Evolutionary conservation across 2,888 invertebrate species (phyloP).

Genomic region (Herminia tarsipennalis): DNA sequence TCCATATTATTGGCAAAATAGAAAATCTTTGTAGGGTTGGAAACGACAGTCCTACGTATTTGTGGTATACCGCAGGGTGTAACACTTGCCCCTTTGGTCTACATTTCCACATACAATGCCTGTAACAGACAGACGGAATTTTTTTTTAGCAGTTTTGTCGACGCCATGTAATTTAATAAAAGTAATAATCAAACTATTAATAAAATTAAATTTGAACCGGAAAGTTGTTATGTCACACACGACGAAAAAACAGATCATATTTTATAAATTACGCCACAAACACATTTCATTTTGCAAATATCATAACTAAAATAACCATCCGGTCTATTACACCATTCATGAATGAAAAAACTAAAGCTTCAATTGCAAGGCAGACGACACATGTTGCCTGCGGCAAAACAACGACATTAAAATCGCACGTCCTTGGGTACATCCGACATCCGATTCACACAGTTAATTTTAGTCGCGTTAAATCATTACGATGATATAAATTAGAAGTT

Average conservation of each 20-base stretch:
- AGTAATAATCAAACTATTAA: too few relatives aligned
- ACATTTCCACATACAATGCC: too few relatives aligned
- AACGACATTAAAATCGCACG: conserved; percentile 69
- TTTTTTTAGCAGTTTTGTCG: too few relatives aligned
- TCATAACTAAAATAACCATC: conserved; percentile 16
- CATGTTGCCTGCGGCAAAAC: conserved; percentile 64
- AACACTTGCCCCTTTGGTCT: too few relatives aligned
- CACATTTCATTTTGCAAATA: conserved; percentile 5
- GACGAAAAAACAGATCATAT: neutral
- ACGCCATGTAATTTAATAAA: too few relatives aligned
- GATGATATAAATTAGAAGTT: conserved; percentile 29
- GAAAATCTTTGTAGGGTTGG: too few relatives aligned
- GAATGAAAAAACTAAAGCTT: conserved; percentile 29
- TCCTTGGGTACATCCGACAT: conserved; percentile 80
- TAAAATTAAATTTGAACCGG: too few relatives aligned
- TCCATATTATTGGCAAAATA: too few relatives aligned
- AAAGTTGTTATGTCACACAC: too few relatives aligned
- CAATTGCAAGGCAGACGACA: conserved; percentile 46
- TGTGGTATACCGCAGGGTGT: too few relatives aligned
- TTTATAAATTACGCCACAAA: neutral
- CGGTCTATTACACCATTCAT: conserved; percentile 40
- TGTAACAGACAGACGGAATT: too few relatives aligned
- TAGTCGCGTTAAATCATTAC: conserved; percentile 54
- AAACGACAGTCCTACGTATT: too few relatives aligned
- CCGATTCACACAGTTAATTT: conserved; percentile 76